Percentiles rank a stretch among this genome's conserved stretches.
Conservation (phyloP, 1,140 invertebrate genomes). For the Lutraria rhynchaena region DNA sequence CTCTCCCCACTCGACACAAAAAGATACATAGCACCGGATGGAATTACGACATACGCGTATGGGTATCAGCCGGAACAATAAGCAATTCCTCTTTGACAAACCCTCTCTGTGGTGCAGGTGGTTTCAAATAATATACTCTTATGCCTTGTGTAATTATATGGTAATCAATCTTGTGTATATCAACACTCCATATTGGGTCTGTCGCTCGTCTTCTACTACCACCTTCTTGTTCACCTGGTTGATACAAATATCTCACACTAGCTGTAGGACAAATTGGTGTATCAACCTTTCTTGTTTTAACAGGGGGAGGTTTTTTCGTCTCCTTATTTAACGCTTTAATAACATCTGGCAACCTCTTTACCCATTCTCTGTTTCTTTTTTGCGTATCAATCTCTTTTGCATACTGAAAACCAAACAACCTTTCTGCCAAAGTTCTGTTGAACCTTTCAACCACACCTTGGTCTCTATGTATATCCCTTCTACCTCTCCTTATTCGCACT, state of each 20-base stretch:
- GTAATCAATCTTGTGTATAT: conserved; percentile 31
- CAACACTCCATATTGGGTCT: conserved; percentile 58
- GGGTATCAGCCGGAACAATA: conserved; percentile 41
- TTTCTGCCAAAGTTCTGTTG: conserved; percentile 59
- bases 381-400: conserved; percentile 52
- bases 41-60: conserved; percentile 31
- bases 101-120: conserved; percentile 40
- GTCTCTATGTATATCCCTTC: conserved; percentile 35
- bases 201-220: conserved; percentile 34
- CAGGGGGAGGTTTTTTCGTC: conserved; percentile 33
- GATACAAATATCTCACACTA: conserved; percentile 54
- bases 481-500: conserved; percentile 28
- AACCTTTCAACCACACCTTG: conserved; percentile 55
- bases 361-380: conserved; percentile 47
- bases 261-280: conserved; percentile 20
- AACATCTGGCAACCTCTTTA: conserved; percentile 39
- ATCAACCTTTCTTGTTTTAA: conserved; percentile 31
- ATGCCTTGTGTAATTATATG: conserved; percentile 17
- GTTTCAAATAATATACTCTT: conserved; percentile 56
- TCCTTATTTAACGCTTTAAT: conserved; percentile 50
- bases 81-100: conserved; percentile 62
- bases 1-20: conserved; percentile 19
- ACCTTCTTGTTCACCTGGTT: conserved; percentile 61
- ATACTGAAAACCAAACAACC: conserved; percentile 61
- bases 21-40: conserved; percentile 37